Evolutionary conservation across 2,888 invertebrate species (phyloP).

Genomic region (Pharmacophagus antenor): DNA sequence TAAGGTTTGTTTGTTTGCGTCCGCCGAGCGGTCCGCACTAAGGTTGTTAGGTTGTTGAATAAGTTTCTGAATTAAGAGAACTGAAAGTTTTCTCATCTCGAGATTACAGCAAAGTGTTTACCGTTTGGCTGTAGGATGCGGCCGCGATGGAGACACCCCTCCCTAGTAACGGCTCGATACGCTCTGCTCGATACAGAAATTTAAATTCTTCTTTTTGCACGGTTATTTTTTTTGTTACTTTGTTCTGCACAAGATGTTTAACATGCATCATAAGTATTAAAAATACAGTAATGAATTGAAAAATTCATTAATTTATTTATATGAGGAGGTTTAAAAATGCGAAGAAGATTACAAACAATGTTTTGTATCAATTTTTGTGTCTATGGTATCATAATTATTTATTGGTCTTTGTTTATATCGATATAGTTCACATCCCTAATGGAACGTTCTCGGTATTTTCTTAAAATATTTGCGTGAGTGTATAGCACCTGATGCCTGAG

Average conservation of each 20-base stretch:
- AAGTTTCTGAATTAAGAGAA: conserved; percentile 82
- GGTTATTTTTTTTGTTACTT: neutral
- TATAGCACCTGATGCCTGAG: conserved; percentile 73
- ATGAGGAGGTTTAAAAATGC: neutral
- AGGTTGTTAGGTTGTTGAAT: conserved; percentile 81
- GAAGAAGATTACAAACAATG: neutral
- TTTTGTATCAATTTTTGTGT: neutral
- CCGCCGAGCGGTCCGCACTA: conserved; percentile 71
- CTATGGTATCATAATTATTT: neutral
- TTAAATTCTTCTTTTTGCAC: conserved; percentile 17
- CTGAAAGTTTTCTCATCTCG: conserved; percentile 82
- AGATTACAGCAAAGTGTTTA: conserved; percentile 82
- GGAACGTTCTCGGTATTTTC: conserved; percentile 69
- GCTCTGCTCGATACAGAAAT: conserved; percentile 37
- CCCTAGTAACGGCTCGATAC: conserved; percentile 41
- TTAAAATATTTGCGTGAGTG: conserved; percentile 79
- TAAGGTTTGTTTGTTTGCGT: conserved; percentile 74
- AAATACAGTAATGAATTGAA: neutral
- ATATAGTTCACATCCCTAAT: conserved; percentile 51
- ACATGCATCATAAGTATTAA: neutral
- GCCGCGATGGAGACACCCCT: conserved; percentile 52
- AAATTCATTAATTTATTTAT: neutral
- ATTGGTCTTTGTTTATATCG: conserved; percentile 31
- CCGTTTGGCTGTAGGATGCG: conserved; percentile 79
- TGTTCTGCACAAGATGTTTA: neutral